Evolutionary conservation across 2,113 vertebrate species (phyloP).

Genomic region (Nematolebias whitei): DNA sequence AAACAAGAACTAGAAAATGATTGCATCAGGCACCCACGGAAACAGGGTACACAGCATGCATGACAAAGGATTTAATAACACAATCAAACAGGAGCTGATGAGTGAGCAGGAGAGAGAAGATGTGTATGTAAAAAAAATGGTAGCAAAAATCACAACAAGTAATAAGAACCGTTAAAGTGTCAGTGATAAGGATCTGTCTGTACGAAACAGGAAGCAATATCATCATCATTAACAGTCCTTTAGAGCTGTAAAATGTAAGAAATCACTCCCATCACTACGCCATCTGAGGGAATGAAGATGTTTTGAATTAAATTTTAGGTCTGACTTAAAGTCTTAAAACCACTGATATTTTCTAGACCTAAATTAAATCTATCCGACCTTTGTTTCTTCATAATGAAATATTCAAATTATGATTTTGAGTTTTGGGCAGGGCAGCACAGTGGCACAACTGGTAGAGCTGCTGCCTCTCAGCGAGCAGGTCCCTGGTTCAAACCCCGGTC

Average conservation of each 20-base stretch:
- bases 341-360: too few species aligned
- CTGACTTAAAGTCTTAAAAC: neutral
- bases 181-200: too few species aligned
- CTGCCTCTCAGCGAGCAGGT: too few species aligned
- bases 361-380: too few species aligned
- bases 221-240: too few species aligned
- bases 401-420: too few species aligned
- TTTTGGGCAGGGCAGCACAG: too few species aligned
- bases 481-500: too few species aligned
- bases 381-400: too few species aligned
- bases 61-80: neutral
- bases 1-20: neutral
- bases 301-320: neutral
- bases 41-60: neutral
- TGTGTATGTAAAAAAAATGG: conserved; percentile 16
- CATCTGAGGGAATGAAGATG: neutral
- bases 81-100: neutral
- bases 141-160: conserved; percentile 4
- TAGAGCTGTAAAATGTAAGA: too few species aligned
- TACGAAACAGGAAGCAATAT: too few species aligned
- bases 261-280: neutral
- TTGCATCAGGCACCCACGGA: neutral
- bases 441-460: too few species aligned
- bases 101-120: neutral
- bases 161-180: neutral